A percentile compares a stretch with the other conserved stretches of the same genome.
phyloP scores from a whole-genome alignment of 2,888 invertebrate genomes.

The Mythimna albipuncta region DNA sequence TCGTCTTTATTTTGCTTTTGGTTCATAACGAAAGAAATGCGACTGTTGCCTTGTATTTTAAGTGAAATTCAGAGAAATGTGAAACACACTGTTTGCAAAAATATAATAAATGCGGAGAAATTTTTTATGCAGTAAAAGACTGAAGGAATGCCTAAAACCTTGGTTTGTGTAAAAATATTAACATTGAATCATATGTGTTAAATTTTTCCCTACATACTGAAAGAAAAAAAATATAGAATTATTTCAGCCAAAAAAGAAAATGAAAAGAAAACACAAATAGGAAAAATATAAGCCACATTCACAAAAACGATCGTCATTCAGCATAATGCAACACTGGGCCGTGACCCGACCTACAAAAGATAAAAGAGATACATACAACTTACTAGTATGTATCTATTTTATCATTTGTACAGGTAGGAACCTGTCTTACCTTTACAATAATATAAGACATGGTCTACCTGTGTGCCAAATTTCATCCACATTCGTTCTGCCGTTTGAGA shows the following conservation, averaged over 20 bases:
- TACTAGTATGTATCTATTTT: neutral
- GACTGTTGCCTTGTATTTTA: constrained; percentile 30
- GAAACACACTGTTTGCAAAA: constrained; percentile 13
- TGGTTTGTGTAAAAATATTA: neutral
- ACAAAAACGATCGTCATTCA: too few relatives aligned
- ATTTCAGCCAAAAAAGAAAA: neutral
- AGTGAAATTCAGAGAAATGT: constrained; percentile 25
- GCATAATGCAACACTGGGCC: neutral
- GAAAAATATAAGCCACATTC: neutral
- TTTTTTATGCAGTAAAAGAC: neutral
- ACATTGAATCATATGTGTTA: neutral
- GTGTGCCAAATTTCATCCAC: too few relatives aligned
- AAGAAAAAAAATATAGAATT: neutral
- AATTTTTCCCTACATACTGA: neutral
- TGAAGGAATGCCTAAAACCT: neutral
- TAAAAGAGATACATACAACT: neutral
- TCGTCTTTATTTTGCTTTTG: constrained; percentile 48
- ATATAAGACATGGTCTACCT: neutral
- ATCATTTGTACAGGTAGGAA: too few relatives aligned
- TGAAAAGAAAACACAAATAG: neutral
- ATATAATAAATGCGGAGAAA: neutral
- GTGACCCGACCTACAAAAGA: constrained; percentile 2
- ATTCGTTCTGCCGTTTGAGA: too few relatives aligned
- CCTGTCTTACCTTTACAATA: neutral
- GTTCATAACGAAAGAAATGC: constrained; percentile 48